Percentiles rank a stretch among this genome's conserved stretches.
Conservation (phyloP, 2,797 vertebrate species). For the Melanitta fusca region DNA sequence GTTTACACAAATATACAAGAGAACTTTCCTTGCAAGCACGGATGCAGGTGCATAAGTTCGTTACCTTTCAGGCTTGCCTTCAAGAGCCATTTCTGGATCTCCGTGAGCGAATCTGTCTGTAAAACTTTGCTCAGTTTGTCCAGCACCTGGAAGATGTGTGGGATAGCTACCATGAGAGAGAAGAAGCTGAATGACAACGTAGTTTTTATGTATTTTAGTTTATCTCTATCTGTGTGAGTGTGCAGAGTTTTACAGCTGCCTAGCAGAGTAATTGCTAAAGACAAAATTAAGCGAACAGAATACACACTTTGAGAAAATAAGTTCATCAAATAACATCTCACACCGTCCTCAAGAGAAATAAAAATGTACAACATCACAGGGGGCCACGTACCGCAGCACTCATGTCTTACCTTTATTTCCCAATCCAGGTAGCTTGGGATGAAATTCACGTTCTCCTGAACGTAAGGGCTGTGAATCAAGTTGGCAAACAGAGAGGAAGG, state of each 20-base stretch:
- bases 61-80: slow-evolving; percentile 67
- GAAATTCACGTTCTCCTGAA: slow-evolving; percentile 1
- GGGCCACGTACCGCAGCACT: neutral
- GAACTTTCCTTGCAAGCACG: rapidly evolving
- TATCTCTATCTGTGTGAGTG: neutral
- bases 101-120: slow-evolving; percentile 65
- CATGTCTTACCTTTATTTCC: slow-evolving; percentile 67
- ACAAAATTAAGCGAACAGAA: neutral
- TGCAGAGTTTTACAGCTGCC: neutral
- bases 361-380: neutral
- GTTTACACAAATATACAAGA: rapidly evolving
- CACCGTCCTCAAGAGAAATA: neutral
- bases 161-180: neutral
- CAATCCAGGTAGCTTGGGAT: slow-evolving; percentile 57
- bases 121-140: slow-evolving; percentile 68
- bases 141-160: slow-evolving; percentile 54
- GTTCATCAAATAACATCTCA: neutral
- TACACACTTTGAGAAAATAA: too few relatives aligned
- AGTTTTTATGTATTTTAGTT: neutral
- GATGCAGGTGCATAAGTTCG: neutral
- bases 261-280: neutral
- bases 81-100: slow-evolving; percentile 70
- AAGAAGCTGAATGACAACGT: too few relatives aligned
- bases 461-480: neutral
- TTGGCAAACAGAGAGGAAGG: neutral